phyloP scores from a whole-genome alignment of 2,797 vertebrate species.

The Coregonus suidteri region DNA sequence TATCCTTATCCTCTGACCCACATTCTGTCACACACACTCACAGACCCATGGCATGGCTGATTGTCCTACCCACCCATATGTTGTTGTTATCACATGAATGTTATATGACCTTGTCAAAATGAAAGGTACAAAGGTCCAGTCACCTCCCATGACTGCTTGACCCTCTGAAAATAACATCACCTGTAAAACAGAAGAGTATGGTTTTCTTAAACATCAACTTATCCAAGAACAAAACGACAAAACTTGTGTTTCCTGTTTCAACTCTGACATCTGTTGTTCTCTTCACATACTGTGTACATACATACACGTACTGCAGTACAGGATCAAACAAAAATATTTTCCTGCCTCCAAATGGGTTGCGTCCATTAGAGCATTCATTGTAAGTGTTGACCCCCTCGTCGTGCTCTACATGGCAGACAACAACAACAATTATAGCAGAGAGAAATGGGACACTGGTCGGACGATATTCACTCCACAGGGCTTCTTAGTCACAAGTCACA shows the following conservation, averaged over 20 bases:
- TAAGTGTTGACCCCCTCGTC: too few species aligned
- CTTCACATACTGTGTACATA: too few species aligned
- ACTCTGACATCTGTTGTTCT: too few species aligned
- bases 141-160: background rate
- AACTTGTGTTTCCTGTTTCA: background rate
- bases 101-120: background rate
- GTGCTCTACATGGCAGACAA: too few species aligned
- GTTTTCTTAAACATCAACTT: background rate
- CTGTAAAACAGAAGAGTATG: background rate
- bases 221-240: too few species aligned
- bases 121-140: background rate
- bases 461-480: too few species aligned
- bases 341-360: too few species aligned
- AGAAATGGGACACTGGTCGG: too few species aligned
- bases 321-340: too few species aligned
- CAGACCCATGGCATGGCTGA: background rate
- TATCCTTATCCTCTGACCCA: background rate
- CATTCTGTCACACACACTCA: background rate
- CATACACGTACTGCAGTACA: too few species aligned
- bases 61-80: background rate
- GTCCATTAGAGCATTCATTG: too few species aligned
- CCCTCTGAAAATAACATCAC: background rate
- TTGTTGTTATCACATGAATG: background rate
- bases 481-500: background rate
- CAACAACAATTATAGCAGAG: too few species aligned